Evolutionary conservation across 2,888 invertebrate genomes (phyloP).

Genomic region (Chydorus sphaericus): DNA sequence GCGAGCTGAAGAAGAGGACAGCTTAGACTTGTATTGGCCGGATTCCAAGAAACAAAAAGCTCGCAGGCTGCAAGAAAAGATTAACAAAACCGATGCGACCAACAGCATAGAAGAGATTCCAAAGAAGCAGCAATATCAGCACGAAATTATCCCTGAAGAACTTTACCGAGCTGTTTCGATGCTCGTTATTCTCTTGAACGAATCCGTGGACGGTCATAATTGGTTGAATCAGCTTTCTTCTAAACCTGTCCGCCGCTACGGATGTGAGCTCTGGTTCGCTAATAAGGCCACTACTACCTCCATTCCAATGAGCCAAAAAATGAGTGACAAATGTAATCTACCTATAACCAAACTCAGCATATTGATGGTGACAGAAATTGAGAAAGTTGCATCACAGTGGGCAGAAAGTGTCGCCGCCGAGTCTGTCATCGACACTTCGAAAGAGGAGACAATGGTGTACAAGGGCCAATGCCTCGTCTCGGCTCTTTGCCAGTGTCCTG

Average conservation of each 20-base stretch:
- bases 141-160: not conserved
- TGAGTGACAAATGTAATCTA: not conserved
- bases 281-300: not conserved
- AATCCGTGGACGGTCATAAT: not conserved
- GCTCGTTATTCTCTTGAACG: not conserved
- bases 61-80: not conserved
- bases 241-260: not conserved
- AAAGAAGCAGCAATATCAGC: too few species aligned
- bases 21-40: not conserved
- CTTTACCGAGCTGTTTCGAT: not conserved
- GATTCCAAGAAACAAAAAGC: not conserved
- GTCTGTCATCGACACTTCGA: not conserved
- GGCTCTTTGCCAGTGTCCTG: not conserved
- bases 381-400: not conserved
- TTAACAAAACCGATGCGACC: not conserved
- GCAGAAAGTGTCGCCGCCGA: not conserved
- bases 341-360: not conserved
- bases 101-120: not conserved
- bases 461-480: not conserved
- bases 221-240: not conserved
- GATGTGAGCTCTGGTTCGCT: not conserved
- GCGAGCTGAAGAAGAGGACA: conserved; percentile 10
- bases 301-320: not conserved
- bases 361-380: not conserved
- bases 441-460: not conserved